Evolutionary conservation across 2,797 vertebrate genomes (phyloP).

Genomic region (Hybognathus amarus): DNA sequence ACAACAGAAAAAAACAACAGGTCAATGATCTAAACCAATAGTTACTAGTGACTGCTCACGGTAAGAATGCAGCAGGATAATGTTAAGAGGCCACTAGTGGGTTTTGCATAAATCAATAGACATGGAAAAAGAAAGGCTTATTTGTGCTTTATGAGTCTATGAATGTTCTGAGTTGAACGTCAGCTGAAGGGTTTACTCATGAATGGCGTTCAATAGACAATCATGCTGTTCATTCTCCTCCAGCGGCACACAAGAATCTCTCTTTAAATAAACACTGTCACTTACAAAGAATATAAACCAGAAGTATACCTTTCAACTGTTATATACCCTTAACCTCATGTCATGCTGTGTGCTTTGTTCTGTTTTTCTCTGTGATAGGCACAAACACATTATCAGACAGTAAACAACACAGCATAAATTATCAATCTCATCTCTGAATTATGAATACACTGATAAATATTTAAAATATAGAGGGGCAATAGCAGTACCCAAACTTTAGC

Average conservation of each 20-base stretch:
- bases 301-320: background rate
- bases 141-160: conserved; percentile 26
- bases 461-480: background rate
- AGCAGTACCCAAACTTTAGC: background rate
- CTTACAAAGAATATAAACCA: background rate
- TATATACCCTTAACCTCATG: background rate
- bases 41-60: conserved; percentile 23
- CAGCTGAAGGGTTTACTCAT: conserved; percentile 15
- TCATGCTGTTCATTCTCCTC: background rate
- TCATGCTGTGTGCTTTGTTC: background rate
- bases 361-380: background rate
- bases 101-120: conserved; percentile 25
- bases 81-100: conserved; percentile 18
- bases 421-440: conserved; percentile 11
- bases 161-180: background rate
- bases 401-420: background rate
- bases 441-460: conserved; percentile 18
- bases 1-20: background rate
- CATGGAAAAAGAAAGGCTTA: conserved; percentile 24
- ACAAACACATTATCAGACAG: background rate
- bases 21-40: conserved; percentile 21
- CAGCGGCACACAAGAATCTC: background rate
- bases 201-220: conserved; percentile 6
- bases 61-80: background rate
- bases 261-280: background rate